These are phyloP conservation scores for Steinernema scapterisci DNA, from an alignment of 2,888 invertebrate species.

Conservation along the genomic window DNA sequence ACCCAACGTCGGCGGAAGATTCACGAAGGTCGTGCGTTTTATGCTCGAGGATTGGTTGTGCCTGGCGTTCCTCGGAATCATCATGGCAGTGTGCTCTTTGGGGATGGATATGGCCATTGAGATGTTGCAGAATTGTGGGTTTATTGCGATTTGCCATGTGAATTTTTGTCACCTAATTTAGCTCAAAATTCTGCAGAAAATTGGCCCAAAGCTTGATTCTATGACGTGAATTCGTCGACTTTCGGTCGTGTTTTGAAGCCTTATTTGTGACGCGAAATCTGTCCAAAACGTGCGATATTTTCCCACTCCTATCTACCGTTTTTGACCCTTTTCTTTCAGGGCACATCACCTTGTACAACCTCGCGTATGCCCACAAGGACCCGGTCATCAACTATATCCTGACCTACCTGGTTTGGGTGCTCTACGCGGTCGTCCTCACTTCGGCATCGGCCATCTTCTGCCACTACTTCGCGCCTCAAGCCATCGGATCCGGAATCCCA, in stretches of 20 bases:
- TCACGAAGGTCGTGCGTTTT: constrained; percentile 22
- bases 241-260: too few relatives aligned
- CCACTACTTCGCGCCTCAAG: constrained; percentile 93
- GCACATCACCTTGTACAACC: constrained; percentile 43
- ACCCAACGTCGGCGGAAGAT: background rate
- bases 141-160: background rate
- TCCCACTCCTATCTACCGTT: too few relatives aligned
- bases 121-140: constrained; percentile 52
- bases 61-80: constrained; percentile 69
- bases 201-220: background rate
- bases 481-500: constrained; percentile 74
- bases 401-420: constrained; percentile 51
- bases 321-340: constrained; percentile 41
- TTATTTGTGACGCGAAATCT: too few relatives aligned
- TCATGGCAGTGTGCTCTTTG: constrained; percentile 68
- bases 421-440: constrained; percentile 55
- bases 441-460: constrained; percentile 74
- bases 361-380: constrained; percentile 7
- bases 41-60: constrained; percentile 70
- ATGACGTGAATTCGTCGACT: too few relatives aligned
- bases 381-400: background rate
- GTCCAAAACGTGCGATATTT: too few relatives aligned
- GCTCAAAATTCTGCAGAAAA: too few relatives aligned
- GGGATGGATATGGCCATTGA: constrained; percentile 61
- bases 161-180: too few relatives aligned